Evolutionary conservation across 53 echinoderm and acorn worm species (phyloP).

Genomic region (Luidia sarsii): DNA sequence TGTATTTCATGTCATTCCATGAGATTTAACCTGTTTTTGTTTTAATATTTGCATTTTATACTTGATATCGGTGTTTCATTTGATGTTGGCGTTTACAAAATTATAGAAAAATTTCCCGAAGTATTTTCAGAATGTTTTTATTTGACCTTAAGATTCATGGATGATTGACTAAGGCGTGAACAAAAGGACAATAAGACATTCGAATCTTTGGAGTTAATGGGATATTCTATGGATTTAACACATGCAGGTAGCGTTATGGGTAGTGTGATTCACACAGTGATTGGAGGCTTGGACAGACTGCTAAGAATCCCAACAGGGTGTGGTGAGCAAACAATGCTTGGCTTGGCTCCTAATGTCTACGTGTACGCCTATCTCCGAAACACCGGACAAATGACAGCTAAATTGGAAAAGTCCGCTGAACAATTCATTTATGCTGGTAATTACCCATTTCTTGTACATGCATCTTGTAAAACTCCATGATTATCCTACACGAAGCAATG

Average conservation of each 20-base stretch:
- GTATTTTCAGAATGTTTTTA: too few species aligned
- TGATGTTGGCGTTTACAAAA: too few species aligned
- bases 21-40: background rate
- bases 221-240: too few species aligned
- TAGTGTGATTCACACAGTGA: conserved; percentile 16
- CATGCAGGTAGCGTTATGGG: conserved; percentile 51
- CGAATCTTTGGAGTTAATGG: too few species aligned
- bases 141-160: too few species aligned
- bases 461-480: too few species aligned
- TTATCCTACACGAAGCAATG: too few species aligned
- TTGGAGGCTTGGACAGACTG: conserved; percentile 24
- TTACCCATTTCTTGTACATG: too few species aligned
- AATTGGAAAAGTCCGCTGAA: conserved; percentile 50
- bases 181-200: too few species aligned
- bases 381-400: conserved; percentile 52
- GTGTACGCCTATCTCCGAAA: conserved; percentile 72
- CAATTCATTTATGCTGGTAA: conserved; percentile 57
- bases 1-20: background rate
- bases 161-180: too few species aligned
- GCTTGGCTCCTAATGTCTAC: conserved; percentile 85
- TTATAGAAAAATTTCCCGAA: too few species aligned
- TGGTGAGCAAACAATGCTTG: conserved; percentile 86
- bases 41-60: background rate
- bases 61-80: background rate
- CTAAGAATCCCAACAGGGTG: conserved; percentile 39